Base-by-base conservation (phyloP, 1,140 invertebrate genomes). In the Teleogryllus occipitalis region DNA sequence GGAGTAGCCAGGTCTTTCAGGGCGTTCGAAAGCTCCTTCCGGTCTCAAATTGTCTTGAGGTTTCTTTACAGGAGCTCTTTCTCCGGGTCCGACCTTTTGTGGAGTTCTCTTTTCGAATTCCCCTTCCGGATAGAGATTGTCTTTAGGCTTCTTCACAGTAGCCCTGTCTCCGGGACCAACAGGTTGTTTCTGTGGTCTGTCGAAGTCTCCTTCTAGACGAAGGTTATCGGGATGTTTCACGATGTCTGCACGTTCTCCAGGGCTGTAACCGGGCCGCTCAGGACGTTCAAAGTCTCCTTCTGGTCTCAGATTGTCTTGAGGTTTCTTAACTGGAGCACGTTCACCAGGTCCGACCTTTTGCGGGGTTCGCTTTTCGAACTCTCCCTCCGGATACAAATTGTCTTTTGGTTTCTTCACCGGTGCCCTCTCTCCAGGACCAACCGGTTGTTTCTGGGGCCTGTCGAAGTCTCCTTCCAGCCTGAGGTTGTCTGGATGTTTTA, bases 391-490 rank as follows among this genome's bases (percentile, higher is more conserved):
- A 81, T 84, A 85, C 0, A 89, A 80, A 80, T 88, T 86, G 73
- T 89, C 88, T 81, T 86, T 79, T 8, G 87, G 88, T 80, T 86
- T 79, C 65, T 75, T 75, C n/a, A 80, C 47, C 4, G 18, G 48
- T 12, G 80, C 47, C 18, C 80, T 47, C 14, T 80, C 80, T 39
- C 80, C 80, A 46, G 49, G 80, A 15, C 76, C 65, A 48, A 73
- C 27, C 65, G 8, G 7, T 46, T 79, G 14, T n/a, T 39, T 80
- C 87, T 74, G 80, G 86, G 4, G 85, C 74, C 85, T 83, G 78
- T 90, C 89, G 82, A 93, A 92, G 10, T 91, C 89, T 15, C 92
- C 92, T 83, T 92, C 87, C 49, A 87, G 86, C 82, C 85, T 88
- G 0, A 93, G 83, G 84, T 93, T 93, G 82, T 93, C 92, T 15